Percentiles rank a stretch among this genome's conserved stretches.
Evolutionary conservation across 2,113 vertebrate genomes (phyloP).

Genomic region (Typhlomys cinereus): DNA sequence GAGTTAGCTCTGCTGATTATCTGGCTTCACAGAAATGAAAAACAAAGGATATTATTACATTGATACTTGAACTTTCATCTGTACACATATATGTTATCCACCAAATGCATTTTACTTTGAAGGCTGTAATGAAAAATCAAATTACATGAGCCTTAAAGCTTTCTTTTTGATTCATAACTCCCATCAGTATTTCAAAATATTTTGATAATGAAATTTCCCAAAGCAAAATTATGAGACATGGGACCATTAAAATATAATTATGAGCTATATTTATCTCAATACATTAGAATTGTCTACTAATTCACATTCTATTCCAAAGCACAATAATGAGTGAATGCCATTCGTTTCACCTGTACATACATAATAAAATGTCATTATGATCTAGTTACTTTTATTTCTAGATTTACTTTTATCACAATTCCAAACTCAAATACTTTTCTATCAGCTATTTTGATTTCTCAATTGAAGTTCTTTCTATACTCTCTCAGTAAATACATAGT

Average conservation of each 20-base stretch:
- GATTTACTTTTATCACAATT: not conserved
- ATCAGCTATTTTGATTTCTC: not conserved
- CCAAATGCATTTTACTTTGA: slow-evolving; percentile 21
- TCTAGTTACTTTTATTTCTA: not conserved
- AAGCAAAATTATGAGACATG: not conserved
- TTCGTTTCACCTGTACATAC: not conserved
- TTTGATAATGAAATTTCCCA: not conserved
- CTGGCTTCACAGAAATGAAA: not conserved
- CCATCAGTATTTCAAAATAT: not conserved
- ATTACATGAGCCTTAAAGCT: not conserved
- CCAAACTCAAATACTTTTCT: not conserved
- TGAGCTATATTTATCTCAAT: not conserved
- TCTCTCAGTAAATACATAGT: not conserved
- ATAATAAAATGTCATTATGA: not conserved
- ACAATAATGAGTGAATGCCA: not conserved
- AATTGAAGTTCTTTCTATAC: not conserved
- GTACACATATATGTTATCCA: not conserved
- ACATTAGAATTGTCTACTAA: not conserved
- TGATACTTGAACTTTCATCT: slow-evolving; percentile 16
- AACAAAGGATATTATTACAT: not conserved
- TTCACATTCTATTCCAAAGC: not conserved
- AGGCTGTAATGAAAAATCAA: not conserved
- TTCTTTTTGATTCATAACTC: not conserved
- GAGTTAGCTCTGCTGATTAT: slow-evolving; percentile 13
- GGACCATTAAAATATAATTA: not conserved